These are phyloP conservation scores for Micronycteris hirsuta DNA, from an alignment of 2,113 vertebrate species.

Conservation along the genomic window DNA sequence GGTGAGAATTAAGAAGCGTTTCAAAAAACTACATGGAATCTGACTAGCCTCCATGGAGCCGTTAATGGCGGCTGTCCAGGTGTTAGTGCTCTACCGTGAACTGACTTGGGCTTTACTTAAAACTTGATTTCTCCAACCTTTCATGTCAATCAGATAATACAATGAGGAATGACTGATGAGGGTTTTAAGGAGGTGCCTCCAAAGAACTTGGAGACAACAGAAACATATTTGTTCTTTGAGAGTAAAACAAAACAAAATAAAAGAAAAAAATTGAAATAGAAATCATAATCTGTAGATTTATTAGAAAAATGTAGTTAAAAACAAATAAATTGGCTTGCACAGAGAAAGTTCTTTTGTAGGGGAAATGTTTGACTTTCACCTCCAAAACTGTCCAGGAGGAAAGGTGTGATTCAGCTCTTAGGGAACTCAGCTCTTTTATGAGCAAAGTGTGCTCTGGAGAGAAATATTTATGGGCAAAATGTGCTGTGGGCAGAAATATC, in stretches of 20 bases:
- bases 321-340: neutral
- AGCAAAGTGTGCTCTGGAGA: neutral
- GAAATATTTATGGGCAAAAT: neutral
- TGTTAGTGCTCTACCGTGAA: neutral
- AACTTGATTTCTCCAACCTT: neutral
- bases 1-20: neutral
- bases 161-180: neutral
- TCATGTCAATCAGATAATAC: neutral
- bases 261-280: neutral
- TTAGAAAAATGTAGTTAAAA: neutral
- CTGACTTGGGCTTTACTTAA: neutral
- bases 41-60: neutral
- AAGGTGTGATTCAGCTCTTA: neutral
- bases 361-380: neutral
- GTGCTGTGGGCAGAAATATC: neutral
- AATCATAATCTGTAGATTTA: neutral
- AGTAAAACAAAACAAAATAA: neutral
- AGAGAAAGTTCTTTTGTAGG: neutral
- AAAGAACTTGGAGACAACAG: neutral
- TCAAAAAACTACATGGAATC: neutral
- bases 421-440: neutral
- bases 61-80: neutral
- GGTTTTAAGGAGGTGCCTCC: neutral
- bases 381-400: neutral
- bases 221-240: neutral